Base-by-base conservation (phyloP, 1,140 invertebrate genomes). In the Metopolophium dirhodum region DNA sequence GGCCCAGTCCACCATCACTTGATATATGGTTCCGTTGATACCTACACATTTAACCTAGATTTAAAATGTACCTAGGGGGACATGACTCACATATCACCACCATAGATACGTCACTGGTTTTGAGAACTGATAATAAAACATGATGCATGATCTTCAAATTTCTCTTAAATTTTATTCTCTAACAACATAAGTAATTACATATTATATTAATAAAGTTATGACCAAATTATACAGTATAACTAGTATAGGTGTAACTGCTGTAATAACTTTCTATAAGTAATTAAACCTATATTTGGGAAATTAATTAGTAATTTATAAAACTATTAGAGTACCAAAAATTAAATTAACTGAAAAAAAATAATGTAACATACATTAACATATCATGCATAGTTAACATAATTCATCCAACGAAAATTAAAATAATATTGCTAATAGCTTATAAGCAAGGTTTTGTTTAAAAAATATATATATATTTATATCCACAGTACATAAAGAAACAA, bases 391-490 rank as follows among this genome's bases (percentile, higher is more conserved):
- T n/a, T n/a, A n/a, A n/a, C n/a, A n/a, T 54, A 7, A 68, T 68
- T 9, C 11, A 68, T 68, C 3, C 1, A 68, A n/a, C 0, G 30
- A 30, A 4, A 86, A 47, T 30, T 30, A 86, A 37, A 37, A 47
- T 47, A 47, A 86, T 86, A n/a, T 86, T 47, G 0, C 26, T 86
- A 47, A 86, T 45, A 41, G 26, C 14, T 86, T 86, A 86, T 45
- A 86, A 85, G 23, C 9, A 85, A 0, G 9, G 22, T 26, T 86
- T 86, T 86, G 41, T 47, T 47, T 0, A 85, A 47, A 86, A 77
- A 77, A 77, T 18, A 77, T n/a, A 77, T n/a, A n/a, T 77, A 77
- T 77, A 68, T 68, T 68, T 68, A 68, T 68, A 77, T 86, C 11
- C 45, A 41, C 45, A 47, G 11, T 47, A 45, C 30, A 47, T 45